Conservation (phyloP, 2,888 invertebrate species). For the Galerucella pusilla region DNA sequence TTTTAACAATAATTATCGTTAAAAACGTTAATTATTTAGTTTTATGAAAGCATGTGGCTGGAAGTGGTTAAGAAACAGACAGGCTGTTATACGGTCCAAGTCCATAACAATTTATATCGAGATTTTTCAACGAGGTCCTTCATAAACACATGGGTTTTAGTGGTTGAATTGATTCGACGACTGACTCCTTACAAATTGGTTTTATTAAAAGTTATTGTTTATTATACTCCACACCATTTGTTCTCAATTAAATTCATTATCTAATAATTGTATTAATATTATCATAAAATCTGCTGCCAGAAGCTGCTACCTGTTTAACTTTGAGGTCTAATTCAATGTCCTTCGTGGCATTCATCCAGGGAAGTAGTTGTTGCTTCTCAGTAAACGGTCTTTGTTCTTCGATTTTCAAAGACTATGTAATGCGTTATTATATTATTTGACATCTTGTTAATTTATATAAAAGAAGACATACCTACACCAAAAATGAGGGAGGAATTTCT, state of each 20-base stretch:
- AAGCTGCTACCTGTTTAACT: too few relatives aligned
- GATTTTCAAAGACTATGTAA: too few relatives aligned
- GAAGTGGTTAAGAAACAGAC: constrained; percentile 34
- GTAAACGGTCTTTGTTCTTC: too few relatives aligned
- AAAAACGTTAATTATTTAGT: constrained; percentile 44
- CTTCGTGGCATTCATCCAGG: too few relatives aligned
- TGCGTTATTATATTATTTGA: too few relatives aligned
- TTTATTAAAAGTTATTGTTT: constrained; percentile 7
- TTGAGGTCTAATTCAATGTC: too few relatives aligned
- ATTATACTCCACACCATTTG: not conserved
- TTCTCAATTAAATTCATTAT: not conserved
- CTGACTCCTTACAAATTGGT: constrained; percentile 26
- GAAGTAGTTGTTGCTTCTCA: too few relatives aligned
- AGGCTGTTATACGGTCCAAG: constrained; percentile 29
- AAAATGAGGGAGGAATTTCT: too few relatives aligned
- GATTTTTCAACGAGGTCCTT: constrained; percentile 28
- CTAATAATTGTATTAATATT: not conserved
- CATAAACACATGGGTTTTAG: constrained; percentile 25
- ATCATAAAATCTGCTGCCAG: too few relatives aligned
- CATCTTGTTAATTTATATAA: too few relatives aligned
- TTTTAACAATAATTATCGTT: constrained; percentile 48
- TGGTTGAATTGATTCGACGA: constrained; percentile 26
- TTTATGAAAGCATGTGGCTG: constrained; percentile 40
- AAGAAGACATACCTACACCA: too few relatives aligned
- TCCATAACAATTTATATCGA: constrained; percentile 26